Evolutionary conservation across 1,140 invertebrate species (phyloP).

Genomic region (Pissodes strobi): DNA sequence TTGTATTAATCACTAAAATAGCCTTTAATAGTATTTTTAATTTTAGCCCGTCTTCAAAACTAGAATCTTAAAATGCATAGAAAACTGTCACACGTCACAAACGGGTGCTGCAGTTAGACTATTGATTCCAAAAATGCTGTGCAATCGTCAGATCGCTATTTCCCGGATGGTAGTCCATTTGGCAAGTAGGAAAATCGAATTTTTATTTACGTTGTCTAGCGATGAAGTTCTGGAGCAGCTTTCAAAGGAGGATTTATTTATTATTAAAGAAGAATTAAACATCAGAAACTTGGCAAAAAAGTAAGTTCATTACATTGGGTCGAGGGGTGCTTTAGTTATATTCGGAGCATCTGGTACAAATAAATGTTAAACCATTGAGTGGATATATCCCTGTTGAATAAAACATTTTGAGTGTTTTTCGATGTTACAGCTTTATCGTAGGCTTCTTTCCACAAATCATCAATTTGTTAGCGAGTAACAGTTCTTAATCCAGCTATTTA

Average conservation of each 20-base stretch:
- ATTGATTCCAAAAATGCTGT: conserved; percentile 65
- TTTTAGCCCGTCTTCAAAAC: conserved; percentile 39
- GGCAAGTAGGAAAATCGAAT: conserved; percentile 66
- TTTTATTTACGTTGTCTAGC: conserved; percentile 62
- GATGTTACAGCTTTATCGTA: too few species aligned
- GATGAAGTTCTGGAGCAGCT: conserved; percentile 63
- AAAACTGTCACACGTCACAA: conserved; percentile 69
- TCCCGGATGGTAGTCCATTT: conserved; percentile 65
- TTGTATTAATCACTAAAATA: too few species aligned
- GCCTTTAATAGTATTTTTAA: neutral
- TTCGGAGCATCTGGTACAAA: too few species aligned
- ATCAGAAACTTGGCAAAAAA: conserved; percentile 60
- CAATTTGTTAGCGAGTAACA: too few species aligned
- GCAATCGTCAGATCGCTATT: conserved; percentile 64
- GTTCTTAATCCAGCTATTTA: too few species aligned
- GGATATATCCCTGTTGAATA: too few species aligned
- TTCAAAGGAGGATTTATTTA: conserved; percentile 62
- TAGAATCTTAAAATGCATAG: conserved; percentile 47
- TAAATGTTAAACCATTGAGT: too few species aligned
- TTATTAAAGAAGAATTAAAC: conserved; percentile 61
- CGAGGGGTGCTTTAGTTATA: too few species aligned
- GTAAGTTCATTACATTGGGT: too few species aligned
- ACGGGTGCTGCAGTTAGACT: conserved; percentile 66
- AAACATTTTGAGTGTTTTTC: too few species aligned
- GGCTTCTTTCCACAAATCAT: too few species aligned